phyloP scores from a whole-genome alignment of 2,113 vertebrate species.

The Sorex fumeus region DNA sequence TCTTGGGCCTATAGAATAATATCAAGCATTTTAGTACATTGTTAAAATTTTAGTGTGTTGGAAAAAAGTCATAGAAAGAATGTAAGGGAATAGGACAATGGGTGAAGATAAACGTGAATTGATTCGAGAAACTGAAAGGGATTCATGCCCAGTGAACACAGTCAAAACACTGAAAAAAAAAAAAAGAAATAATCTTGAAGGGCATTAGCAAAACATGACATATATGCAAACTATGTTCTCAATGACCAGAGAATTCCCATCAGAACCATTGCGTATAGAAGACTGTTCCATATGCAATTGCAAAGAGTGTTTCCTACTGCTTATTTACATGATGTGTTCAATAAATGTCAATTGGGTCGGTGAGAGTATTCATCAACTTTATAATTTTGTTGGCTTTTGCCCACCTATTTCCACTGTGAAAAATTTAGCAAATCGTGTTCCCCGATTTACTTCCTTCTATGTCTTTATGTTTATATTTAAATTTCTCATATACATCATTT shows the following conservation, averaged over 20 bases:
- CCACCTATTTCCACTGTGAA: background rate
- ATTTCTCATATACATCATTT: background rate
- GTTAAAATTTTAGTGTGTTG: background rate
- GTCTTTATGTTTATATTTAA: background rate
- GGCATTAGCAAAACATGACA: background rate
- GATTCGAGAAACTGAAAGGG: background rate
- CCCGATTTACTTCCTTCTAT: background rate
- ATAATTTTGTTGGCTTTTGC: background rate
- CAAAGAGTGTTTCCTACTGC: background rate
- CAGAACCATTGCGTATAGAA: background rate
- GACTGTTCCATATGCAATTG: background rate
- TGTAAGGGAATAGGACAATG: background rate
- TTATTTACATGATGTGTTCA: background rate
- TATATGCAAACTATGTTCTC: background rate
- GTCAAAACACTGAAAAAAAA: conserved; percentile 14
- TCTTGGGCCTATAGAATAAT: background rate
- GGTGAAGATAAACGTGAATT: background rate
- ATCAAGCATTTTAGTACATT: background rate
- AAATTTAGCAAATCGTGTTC: background rate
- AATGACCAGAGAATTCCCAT: background rate
- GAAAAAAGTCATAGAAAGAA: background rate
- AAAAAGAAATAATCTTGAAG: background rate
- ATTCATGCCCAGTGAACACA: background rate
- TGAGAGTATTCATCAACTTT: background rate
- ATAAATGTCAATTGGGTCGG: background rate